Evolutionary conservation across 2,888 invertebrate genomes (phyloP).

Genomic region (Mimachlamys varia): DNA sequence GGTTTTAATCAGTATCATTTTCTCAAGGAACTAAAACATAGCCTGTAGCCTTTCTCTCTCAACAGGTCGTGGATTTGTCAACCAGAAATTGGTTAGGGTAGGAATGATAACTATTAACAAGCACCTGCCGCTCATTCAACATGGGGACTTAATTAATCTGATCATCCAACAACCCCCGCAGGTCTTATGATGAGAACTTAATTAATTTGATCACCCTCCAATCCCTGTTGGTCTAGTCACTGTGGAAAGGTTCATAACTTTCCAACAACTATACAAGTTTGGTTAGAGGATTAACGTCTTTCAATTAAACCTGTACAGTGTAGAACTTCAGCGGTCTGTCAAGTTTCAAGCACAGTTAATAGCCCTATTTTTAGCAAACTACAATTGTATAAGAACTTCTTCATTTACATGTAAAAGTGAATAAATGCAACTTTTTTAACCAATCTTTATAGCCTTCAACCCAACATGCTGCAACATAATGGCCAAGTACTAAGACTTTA

Average conservation of each 20-base stretch:
- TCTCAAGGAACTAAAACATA: neutral
- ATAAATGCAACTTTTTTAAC: too few relatives aligned
- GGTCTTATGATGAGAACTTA: neutral
- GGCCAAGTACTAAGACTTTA: too few relatives aligned
- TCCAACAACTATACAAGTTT: neutral
- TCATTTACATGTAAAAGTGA: too few relatives aligned
- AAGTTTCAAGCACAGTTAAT: too few relatives aligned
- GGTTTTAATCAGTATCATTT: neutral
- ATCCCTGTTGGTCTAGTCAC: neutral
- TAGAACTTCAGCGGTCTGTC: too few relatives aligned
- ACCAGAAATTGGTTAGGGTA: neutral
- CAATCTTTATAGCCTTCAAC: too few relatives aligned
- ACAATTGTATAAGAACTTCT: too few relatives aligned
- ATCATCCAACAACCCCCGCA: neutral
- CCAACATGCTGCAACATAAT: too few relatives aligned
- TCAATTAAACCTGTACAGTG: too few relatives aligned
- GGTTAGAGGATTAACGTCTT: neutral
- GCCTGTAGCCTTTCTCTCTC: neutral
- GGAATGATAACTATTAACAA: neutral
- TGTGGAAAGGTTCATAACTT: neutral
- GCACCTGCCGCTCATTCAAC: neutral
- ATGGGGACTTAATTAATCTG: neutral
- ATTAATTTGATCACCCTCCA: neutral
- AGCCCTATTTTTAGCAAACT: too few relatives aligned
- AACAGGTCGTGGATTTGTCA: neutral